Evolutionary conservation across 2,888 invertebrate species (phyloP).

Genomic region (Nysson spinosus): DNA sequence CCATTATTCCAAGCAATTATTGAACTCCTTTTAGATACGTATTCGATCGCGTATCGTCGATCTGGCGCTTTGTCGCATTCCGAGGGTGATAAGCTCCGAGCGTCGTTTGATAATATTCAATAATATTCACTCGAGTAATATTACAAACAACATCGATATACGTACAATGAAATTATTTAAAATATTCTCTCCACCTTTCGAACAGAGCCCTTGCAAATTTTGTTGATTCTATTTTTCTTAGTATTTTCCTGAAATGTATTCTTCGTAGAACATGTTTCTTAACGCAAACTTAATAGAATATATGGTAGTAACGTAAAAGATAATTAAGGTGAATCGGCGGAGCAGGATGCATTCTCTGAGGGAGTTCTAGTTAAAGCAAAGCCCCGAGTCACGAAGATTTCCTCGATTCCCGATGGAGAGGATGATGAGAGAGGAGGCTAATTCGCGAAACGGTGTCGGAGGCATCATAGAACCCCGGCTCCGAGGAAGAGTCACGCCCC

Average conservation of each 20-base stretch:
- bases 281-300: too few relatives aligned
- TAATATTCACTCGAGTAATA: too few relatives aligned
- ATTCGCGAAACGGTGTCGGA: slow-evolving; percentile 62
- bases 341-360: neutral
- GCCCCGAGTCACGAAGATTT: slow-evolving; percentile 39
- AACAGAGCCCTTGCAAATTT: too few relatives aligned
- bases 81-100: neutral
- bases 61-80: neutral
- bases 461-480: slow-evolving; percentile 50
- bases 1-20: slow-evolving; percentile 38
- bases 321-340: slow-evolving; percentile 5
- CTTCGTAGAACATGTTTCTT: too few relatives aligned
- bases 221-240: too few relatives aligned
- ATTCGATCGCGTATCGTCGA: slow-evolving; percentile 12
- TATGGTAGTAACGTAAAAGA: too few relatives aligned
- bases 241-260: too few relatives aligned
- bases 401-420: slow-evolving; percentile 29
- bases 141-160: too few relatives aligned
- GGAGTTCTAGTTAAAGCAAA: slow-evolving; percentile 16
- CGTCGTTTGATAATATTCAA: neutral
- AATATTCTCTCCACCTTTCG: too few relatives aligned
- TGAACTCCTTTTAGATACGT: slow-evolving; percentile 24
- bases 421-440: slow-evolving; percentile 50
- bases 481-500: slow-evolving; percentile 59
- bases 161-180: too few relatives aligned